phyloP scores from a whole-genome alignment of 2,797 vertebrate species.

The Serranus cabrilla region DNA sequence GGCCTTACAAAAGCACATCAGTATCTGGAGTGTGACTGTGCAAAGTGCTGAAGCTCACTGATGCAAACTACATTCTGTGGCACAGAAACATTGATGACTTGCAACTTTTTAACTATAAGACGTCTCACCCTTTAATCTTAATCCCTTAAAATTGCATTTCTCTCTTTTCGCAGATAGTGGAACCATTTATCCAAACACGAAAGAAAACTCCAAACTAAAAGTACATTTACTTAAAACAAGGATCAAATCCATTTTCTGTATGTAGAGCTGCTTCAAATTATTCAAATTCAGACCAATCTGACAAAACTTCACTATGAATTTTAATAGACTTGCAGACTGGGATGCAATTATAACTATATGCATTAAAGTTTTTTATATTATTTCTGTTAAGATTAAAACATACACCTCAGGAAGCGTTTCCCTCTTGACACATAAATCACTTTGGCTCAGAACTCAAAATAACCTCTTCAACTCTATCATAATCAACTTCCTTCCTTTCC shows the following conservation, averaged over 20 bases:
- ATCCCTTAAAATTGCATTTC: slow-evolving; percentile 33
- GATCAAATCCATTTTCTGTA: slow-evolving; percentile 45
- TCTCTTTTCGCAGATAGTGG: slow-evolving; percentile 35
- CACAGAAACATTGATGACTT: slow-evolving; percentile 15
- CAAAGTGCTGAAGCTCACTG: slow-evolving; percentile 18
- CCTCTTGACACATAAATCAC: slow-evolving; percentile 37
- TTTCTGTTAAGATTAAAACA: slow-evolving; percentile 39
- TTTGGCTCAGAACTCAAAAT: slow-evolving; percentile 27
- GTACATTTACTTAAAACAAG: slow-evolving; percentile 50
- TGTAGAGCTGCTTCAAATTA: slow-evolving; percentile 43
- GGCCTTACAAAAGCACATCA: background rate
- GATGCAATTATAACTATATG: slow-evolving; percentile 50
- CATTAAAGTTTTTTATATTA: slow-evolving; percentile 25
- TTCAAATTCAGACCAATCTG: slow-evolving; percentile 54
- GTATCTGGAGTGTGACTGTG: slow-evolving; percentile 1
- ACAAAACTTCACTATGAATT: slow-evolving; percentile 47
- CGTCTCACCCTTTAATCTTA: slow-evolving; percentile 36
- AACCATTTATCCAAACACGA: slow-evolving; percentile 40
- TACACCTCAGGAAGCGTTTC: slow-evolving; percentile 16
- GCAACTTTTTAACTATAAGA: slow-evolving; percentile 1
- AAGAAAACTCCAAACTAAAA: slow-evolving; percentile 37
- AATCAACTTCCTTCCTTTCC: slow-evolving; percentile 35
- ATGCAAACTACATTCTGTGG: slow-evolving; percentile 28
- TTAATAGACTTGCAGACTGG: slow-evolving; percentile 38
- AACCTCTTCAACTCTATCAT: slow-evolving; percentile 32